Evolutionary conservation across 2,888 invertebrate genomes (phyloP), one percentile per base, ranked within the genome.

Genomic region (Scelioninae gen. 2): DNA sequence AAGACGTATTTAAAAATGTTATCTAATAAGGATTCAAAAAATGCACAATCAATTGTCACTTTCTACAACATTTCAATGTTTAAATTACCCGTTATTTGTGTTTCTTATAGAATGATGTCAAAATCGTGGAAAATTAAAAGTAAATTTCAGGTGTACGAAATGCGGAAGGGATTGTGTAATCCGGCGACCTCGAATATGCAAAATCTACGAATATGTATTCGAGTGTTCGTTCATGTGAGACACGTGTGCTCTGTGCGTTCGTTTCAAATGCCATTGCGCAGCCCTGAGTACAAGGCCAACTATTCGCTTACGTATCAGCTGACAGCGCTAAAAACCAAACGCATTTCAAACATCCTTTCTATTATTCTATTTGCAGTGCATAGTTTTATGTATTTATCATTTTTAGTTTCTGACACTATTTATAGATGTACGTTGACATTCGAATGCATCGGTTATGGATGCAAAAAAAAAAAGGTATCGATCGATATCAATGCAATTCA

Each of bases 141-240:
- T 50, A 41, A 18, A 39, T 55, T 57, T 61, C 57, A 67, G 55
- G 69, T 63, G 63, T 25, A 11, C 33, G 15, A 69, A 64, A 74
- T 19, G 75, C 75, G 78, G 76, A 78, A 78, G 78, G 57, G 67
- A 76, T 76, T 75, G 76, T 64, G 73, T 73, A 76, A 76, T 76
- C 53, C 48, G 57, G 39, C 58, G 75, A 57, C 76, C 76, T 76
- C 73, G 76, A 74, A 68, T 64, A 65, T 64, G 76, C 70, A 61
- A 77, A 76, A 72, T 68, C 67, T 46, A 53, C 74, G 73, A 70
- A 75, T 68, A 69, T 60, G 52, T 50, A 39, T 31, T 28, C 61
- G 70, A 65, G 55, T 41, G 61, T 65, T 53, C 18, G 68, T 65
- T 46, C 48, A 41, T 64, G 72, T 50, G 48, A 28, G 58, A 70